Conservation (phyloP, 2,113 vertebrate species). For the Microtus montanus region DNA sequence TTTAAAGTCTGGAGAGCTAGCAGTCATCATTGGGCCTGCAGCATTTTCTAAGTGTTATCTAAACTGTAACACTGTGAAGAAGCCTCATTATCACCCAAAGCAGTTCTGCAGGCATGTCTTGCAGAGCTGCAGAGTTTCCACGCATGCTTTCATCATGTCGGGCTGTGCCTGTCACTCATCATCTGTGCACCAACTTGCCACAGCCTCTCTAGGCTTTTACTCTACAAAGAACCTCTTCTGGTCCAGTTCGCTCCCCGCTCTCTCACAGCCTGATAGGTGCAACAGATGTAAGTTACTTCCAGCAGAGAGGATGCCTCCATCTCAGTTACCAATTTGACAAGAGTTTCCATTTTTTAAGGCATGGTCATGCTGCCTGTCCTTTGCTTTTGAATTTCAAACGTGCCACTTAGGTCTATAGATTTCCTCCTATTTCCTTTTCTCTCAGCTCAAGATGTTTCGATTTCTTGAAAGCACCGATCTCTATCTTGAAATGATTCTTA, state of each 20-base stretch:
- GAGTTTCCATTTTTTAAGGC: neutral
- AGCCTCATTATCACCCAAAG: neutral
- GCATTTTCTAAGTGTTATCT: conserved; percentile 16
- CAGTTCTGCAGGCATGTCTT: neutral
- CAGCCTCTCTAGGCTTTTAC: neutral
- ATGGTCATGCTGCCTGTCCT: neutral
- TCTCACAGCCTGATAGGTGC: neutral
- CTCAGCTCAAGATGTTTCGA: neutral
- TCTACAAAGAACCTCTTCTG: neutral
- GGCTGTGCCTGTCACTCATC: neutral
- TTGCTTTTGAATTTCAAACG: conserved; percentile 33
- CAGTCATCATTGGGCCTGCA: neutral
- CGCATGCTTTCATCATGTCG: neutral
- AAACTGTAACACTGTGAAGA: neutral
- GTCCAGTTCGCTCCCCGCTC: neutral
- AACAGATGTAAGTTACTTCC: neutral
- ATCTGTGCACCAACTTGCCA: neutral
- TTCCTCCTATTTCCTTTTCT: conserved; percentile 41
- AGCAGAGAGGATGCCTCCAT: conserved; percentile 13
- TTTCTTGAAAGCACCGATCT: conserved; percentile 45
- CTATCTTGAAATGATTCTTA: neutral
- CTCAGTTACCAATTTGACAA: neutral
- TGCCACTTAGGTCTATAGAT: conserved; percentile 1
- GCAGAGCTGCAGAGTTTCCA: neutral
- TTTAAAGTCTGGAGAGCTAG: neutral